Evolutionary conservation across 2,113 vertebrate genomes (phyloP).

Genomic region (Zosterops hypoxanthus): DNA sequence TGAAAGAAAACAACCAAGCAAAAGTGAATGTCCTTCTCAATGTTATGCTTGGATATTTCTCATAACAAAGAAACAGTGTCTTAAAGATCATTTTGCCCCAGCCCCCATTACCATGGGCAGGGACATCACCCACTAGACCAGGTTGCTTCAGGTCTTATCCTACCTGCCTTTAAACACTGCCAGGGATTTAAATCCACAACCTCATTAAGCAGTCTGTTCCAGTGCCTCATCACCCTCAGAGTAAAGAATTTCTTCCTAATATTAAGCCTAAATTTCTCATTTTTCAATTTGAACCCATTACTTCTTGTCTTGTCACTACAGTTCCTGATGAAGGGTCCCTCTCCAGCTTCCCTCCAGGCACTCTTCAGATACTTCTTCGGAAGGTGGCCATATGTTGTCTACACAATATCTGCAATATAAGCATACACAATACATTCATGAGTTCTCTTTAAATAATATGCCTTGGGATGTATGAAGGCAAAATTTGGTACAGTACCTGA

Average conservation of each 20-base stretch:
- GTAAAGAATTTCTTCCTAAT: background rate
- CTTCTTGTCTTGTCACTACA: no score
- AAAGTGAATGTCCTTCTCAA: background rate
- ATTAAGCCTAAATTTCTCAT: background rate
- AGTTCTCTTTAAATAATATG: background rate
- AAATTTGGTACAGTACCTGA: background rate
- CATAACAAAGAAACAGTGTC: background rate
- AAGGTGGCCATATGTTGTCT: background rate
- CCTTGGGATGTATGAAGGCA: background rate
- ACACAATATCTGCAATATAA: background rate
- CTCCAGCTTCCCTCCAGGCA: background rate
- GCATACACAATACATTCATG: background rate
- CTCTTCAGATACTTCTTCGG: background rate
- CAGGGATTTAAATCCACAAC: rapidly evolving
- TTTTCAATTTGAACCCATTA: background rate
- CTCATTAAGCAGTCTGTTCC: background rate
- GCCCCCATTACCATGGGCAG: rapidly evolving
- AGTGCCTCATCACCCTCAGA: background rate
- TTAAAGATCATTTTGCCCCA: background rate
- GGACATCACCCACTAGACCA: no score
- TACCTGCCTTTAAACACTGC: background rate
- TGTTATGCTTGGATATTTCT: background rate
- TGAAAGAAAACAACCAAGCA: background rate
- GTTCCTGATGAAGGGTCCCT: background rate
- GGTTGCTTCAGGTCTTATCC: background rate